Evolutionary conservation across 2,888 invertebrate genomes (phyloP), one percentile per base, ranked within the genome.

Genomic region (Cacoxenus indagator): DNA sequence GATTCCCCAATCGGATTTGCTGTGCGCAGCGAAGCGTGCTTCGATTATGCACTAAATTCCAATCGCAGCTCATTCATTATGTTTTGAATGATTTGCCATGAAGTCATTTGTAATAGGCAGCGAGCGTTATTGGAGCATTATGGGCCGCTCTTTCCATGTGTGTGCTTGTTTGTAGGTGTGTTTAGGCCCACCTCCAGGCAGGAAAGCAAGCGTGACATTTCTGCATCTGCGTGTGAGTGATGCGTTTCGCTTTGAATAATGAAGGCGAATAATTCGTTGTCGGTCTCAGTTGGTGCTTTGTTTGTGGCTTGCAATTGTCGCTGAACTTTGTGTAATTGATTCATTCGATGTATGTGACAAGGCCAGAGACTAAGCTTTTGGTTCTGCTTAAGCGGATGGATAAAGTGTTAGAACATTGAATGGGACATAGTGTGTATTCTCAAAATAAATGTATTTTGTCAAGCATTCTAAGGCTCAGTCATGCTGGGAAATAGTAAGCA

Each of bases 21-120:
- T 27, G 8, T 45, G 65, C 27, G 57, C 66, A 66, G 29, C 17
- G 55, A 45, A 57, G 66, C 61, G 45, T 11, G 26, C 70, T 31
- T 71, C 73, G 82, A 76, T 80, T 78, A 77, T 81, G 80, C 80
- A 80, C 80, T 81, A 80, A 82, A 81, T 81, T 82, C 82, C 78
- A 68, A 70, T 68, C 43, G 73, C 69, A 67, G 71, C 74, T 82
- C 80, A 82, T 81, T 81, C 80, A 76, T 81, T 73, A 81, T 76
- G 76, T 73, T 75, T 70, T 70, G 67, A 70, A 68, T 65, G 73
- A 68, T 76, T 73, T 70, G 68, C 67, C 61, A 45, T 54, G 65
- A 65, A 48, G 64, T 54, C 66, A 64, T 67, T 59, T 57, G 66
- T 65, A 65, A 43, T 14, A 45, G 62, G 24, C 22, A 24, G 22